Evolutionary conservation across 2,888 invertebrate species (phyloP), one percentile per base, ranked within the genome.

Genomic region (Lycophotia porphyrea): DNA sequence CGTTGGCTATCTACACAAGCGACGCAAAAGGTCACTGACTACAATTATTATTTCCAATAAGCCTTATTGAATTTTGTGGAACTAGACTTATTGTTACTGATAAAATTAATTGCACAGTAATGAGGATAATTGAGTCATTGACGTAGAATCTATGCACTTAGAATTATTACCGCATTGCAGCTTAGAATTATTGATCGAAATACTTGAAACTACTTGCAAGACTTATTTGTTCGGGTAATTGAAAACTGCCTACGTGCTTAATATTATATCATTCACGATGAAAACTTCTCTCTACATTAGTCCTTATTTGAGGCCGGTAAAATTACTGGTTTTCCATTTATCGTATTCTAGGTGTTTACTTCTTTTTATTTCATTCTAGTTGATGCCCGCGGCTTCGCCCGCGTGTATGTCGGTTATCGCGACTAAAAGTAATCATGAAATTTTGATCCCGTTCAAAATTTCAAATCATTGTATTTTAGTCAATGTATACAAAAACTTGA

Each of bases 131-230:
- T 2, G n/a, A 39, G 8, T n/a, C 49, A 4, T 78, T 78, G 21
- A 34, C 58, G 47, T 5, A 34, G 11, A 60, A 49, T 49, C 2
- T 31, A 27, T 36, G 58, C 49, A 76, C 64, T 63, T 63, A 61
- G 24, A 61, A 61, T n/a, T 13, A 13, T 36, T 36, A 61, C 36
- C 13, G 5, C 24, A 36, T 61, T 61, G 71, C 39, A 34, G 9
- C 9, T 60, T 52, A 36, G 39, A 39, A n/a, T 31, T 47, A 72
- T 58, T 55, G 64, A 72, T 80, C 55, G n/a, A 49, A 47, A 0
- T 15, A 39, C 72, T 64, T 64, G 47, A 58, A 49, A 47, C 8
- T n/a, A 47, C n/a, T 79, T 39, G 15, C 11, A 63, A 55, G 63
- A 55, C 4, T 18, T 63, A 31, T 9, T 31, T 70, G 55, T 71